Evolutionary conservation across 2,797 vertebrate genomes (phyloP).

Genomic region (Miichthys miiuy): DNA sequence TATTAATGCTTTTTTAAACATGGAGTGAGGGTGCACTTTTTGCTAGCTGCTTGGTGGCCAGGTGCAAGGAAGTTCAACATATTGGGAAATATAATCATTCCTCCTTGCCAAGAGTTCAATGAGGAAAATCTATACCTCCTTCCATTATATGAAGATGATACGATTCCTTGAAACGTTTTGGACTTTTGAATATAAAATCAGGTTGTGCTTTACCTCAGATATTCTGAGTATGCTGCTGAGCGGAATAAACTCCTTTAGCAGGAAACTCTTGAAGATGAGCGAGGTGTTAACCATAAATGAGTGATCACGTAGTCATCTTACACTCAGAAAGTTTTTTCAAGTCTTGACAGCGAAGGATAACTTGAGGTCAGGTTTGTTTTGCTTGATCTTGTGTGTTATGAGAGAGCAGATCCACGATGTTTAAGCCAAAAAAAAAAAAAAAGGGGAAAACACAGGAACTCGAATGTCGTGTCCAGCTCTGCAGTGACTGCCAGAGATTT

Average conservation of each 20-base stretch:
- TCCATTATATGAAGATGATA: not conserved
- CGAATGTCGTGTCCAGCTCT: slow-evolving; percentile 22
- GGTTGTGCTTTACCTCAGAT: not conserved
- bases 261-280: not conserved
- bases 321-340: slow-evolving; percentile 6
- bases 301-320: not conserved
- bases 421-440: not conserved
- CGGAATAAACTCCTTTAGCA: not conserved
- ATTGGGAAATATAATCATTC: not conserved
- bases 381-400: slow-evolving; percentile 6
- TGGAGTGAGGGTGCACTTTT: not conserved
- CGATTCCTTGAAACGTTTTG: no score
- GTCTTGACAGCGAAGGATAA: slow-evolving; percentile 36
- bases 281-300: not conserved
- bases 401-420: not conserved
- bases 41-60: no score
- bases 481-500: slow-evolving; percentile 56
- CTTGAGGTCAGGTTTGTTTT: slow-evolving; percentile 37
- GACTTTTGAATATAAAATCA: not conserved
- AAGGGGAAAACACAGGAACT: slow-evolving; percentile 11
- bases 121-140: not conserved
- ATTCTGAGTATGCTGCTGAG: not conserved
- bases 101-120: not conserved
- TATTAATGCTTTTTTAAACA: no score
- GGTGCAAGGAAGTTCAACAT: not conserved